Percentiles rank a stretch among this genome's conserved stretches.
These are phyloP conservation scores for Microcebus ravelobensis DNA, from an alignment of 2,113 vertebrate genomes.

Conservation along the genomic window DNA sequence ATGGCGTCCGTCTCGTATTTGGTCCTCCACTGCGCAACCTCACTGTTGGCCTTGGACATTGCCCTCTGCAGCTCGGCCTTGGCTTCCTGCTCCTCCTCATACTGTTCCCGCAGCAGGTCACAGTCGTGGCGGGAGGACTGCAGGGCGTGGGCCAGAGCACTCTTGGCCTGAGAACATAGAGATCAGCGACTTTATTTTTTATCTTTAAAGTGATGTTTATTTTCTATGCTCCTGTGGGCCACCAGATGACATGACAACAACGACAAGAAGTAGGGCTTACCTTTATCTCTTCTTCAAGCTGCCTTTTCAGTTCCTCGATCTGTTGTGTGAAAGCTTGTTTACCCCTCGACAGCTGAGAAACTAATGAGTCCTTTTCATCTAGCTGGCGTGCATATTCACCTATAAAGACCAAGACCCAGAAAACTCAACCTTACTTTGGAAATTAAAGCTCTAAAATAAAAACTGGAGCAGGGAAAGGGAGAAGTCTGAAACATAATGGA, in stretches of 20 bases:
- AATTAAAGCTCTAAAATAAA: constrained; percentile 17
- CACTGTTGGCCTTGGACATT: constrained; percentile 89
- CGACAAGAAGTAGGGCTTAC: constrained; percentile 60
- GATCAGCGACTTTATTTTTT: background rate
- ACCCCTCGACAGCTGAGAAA: constrained; percentile 89
- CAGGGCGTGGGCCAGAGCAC: constrained; percentile 88
- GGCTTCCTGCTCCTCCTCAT: constrained; percentile 93
- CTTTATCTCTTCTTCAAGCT: constrained; percentile 90
- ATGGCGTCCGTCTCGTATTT: constrained; percentile 93
- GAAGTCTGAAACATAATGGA: background rate
- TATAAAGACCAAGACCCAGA: constrained; percentile 65
- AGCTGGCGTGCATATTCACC: constrained; percentile 88
- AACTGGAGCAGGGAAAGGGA: background rate
- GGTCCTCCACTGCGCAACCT: constrained; percentile 93
- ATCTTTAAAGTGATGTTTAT: background rate
- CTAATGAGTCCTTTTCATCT: constrained; percentile 88
- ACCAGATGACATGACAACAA: background rate
- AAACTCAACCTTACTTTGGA: constrained; percentile 10
- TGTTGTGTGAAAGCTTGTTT: constrained; percentile 91
- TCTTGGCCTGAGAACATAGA: constrained; percentile 87
- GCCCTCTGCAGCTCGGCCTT: constrained; percentile 90
- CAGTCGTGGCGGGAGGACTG: constrained; percentile 91
- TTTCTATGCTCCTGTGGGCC: background rate
- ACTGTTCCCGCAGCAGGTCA: constrained; percentile 91
- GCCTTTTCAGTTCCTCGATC: constrained; percentile 89